Conservation (phyloP, 2,888 invertebrate species). For the Azorinus chamasolen region DNA sequence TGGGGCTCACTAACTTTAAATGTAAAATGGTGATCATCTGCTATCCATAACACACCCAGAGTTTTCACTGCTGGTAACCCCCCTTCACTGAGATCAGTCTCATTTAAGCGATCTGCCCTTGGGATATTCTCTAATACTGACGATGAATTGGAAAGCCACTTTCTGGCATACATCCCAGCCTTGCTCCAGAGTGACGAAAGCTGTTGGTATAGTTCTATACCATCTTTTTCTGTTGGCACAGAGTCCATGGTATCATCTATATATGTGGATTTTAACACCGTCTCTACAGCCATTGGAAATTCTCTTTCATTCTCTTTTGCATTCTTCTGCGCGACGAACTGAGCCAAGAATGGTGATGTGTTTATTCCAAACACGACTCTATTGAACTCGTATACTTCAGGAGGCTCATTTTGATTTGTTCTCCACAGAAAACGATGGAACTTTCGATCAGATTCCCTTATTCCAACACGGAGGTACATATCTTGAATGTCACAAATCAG, state of each 20-base stretch:
- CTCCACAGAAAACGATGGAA: constrained; percentile 38
- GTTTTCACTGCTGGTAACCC: constrained; percentile 49
- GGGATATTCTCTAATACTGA: constrained; percentile 41
- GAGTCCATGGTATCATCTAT: constrained; percentile 64
- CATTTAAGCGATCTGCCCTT: constrained; percentile 23
- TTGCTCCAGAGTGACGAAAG: constrained; percentile 33
- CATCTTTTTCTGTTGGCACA: constrained; percentile 29
- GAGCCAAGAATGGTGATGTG: constrained; percentile 31
- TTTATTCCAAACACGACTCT: constrained; percentile 30
- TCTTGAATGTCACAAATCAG: constrained; percentile 46
- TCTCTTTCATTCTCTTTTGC: constrained; percentile 7
- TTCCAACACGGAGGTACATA: constrained; percentile 33
- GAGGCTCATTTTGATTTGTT: background rate
- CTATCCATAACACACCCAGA: constrained; percentile 50
- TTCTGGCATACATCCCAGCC: constrained; percentile 52
- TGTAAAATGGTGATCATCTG: constrained; percentile 45
- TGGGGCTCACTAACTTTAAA: constrained; percentile 7
- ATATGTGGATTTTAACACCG: constrained; percentile 55
- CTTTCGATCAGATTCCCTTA: constrained; percentile 1
- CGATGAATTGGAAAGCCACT: constrained; percentile 50
- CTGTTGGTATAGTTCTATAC: constrained; percentile 48
- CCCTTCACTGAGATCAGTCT: constrained; percentile 34
- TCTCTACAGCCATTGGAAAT: constrained; percentile 49
- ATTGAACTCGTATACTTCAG: constrained; percentile 20
- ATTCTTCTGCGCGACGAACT: constrained; percentile 18